phyloP scores from a whole-genome alignment of 2,797 vertebrate genomes.

The Australoheros facetus region DNA sequence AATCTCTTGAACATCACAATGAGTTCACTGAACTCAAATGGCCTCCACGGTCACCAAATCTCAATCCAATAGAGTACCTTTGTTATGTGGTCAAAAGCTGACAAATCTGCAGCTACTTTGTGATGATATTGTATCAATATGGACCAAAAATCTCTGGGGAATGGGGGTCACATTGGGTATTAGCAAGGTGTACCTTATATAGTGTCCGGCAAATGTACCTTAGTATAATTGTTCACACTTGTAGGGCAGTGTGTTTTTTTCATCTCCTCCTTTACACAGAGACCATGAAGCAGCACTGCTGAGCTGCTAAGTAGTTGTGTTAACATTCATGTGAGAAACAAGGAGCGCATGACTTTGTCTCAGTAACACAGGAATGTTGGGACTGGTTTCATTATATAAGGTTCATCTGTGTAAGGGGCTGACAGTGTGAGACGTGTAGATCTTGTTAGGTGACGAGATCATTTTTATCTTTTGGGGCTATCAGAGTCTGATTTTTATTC shows the following conservation, averaged over 20 bases:
- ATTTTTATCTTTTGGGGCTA: background rate
- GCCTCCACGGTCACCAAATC: background rate
- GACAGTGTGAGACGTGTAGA: background rate
- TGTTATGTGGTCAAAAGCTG: too few relatives aligned
- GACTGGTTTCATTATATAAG: background rate
- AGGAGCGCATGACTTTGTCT: background rate
- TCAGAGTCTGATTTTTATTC: background rate
- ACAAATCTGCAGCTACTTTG: background rate
- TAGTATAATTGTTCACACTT: background rate
- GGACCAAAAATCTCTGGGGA: background rate
- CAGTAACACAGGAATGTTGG: slow-evolving; percentile 6
- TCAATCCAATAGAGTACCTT: background rate
- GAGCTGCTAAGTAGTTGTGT: slow-evolving; percentile 4
- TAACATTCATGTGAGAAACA: slow-evolving; percentile 2
- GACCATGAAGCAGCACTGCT: slow-evolving; percentile 4
- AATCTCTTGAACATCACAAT: too few relatives aligned
- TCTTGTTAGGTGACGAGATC: background rate
- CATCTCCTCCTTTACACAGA: slow-evolving; percentile 3
- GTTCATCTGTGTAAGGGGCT: too few relatives aligned
- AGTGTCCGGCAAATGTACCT: background rate
- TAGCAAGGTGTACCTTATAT: background rate
- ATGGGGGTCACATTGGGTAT: background rate
- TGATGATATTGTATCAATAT: background rate
- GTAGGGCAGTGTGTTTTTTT: background rate
- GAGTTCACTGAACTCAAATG: background rate